Conservation (phyloP, 2,113 vertebrate genomes). For the Mola mola region DNA sequence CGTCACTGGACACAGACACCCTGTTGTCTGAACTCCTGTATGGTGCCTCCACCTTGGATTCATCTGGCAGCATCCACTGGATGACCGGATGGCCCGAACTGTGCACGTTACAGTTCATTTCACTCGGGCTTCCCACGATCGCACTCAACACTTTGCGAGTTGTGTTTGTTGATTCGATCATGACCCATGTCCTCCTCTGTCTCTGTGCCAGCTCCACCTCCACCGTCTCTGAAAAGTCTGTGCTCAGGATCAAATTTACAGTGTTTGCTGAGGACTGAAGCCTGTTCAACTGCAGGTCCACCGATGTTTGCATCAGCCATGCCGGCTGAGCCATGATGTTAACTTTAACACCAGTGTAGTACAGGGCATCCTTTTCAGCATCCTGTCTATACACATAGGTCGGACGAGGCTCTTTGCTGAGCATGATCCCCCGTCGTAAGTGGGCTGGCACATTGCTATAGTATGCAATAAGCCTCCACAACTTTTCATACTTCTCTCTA, state of each 20-base stretch:
- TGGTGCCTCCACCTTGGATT: constrained; percentile 80
- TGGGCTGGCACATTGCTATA: constrained; percentile 90
- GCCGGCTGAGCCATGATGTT: constrained; percentile 79
- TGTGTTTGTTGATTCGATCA: constrained; percentile 79
- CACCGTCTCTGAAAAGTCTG: constrained; percentile 69
- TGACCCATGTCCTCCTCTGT: constrained; percentile 84
- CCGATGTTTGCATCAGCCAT: constrained; percentile 88
- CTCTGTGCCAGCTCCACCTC: constrained; percentile 44
- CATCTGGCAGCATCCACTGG: constrained; percentile 87
- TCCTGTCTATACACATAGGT: constrained; percentile 85
- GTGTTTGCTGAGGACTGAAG: constrained; percentile 83
- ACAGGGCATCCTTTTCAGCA: constrained; percentile 82
- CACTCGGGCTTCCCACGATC: constrained; percentile 78
- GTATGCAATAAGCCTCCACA: constrained; percentile 93
- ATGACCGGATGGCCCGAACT: constrained; percentile 82
- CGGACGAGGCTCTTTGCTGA: constrained; percentile 71
- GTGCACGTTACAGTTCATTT: constrained; percentile 82
- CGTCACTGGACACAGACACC: constrained; percentile 80
- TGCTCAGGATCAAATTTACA: constrained; percentile 80
- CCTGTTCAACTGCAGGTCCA: constrained; percentile 87
- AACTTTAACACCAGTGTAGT: constrained; percentile 90
- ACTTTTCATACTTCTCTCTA: constrained; percentile 84
- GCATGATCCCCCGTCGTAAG: constrained; percentile 76
- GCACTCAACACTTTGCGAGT: constrained; percentile 58
- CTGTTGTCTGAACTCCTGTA: constrained; percentile 67